phyloP scores from a whole-genome alignment of 2,888 invertebrate species.

The Microplitis deprimator region DNA sequence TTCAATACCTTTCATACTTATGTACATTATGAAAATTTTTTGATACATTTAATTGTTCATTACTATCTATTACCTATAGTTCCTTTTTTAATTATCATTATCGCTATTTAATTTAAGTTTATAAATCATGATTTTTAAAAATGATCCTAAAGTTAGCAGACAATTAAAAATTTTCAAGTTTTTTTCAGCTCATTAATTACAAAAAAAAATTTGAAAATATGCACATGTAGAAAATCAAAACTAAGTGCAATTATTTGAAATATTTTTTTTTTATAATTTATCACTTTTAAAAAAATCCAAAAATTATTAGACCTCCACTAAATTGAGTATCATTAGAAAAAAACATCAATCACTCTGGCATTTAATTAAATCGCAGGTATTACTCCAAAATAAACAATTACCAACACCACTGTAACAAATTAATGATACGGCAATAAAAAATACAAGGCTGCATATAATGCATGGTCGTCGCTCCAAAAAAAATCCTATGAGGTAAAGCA shows the following conservation, averaged over 20 bases:
- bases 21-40: not conserved
- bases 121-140: too few relatives aligned
- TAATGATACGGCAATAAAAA: constrained; percentile 91
- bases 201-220: not conserved
- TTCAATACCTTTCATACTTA: not conserved
- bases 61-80: not conserved
- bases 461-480: constrained; percentile 97
- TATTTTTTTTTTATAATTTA: too few relatives aligned
- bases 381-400: constrained; percentile 93
- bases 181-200: not conserved
- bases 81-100: not conserved
- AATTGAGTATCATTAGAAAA: not conserved
- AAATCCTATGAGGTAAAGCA: constrained; percentile 95
- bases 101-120: not conserved
- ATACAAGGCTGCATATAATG: constrained; percentile 96
- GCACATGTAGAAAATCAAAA: too few relatives aligned
- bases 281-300: too few relatives aligned
- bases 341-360: constrained; percentile 62
- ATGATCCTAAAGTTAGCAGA: too few relatives aligned
- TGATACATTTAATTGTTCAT: not conserved
- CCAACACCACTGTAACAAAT: constrained; percentile 97
- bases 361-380: constrained; percentile 78
- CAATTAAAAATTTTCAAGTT: not conserved
- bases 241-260: too few relatives aligned
- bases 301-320: too few relatives aligned